These are phyloP conservation scores for Parazoanthus atlanticus DNA, from an alignment of 92 coral and sea anemone species.

Conservation along the genomic window DNA sequence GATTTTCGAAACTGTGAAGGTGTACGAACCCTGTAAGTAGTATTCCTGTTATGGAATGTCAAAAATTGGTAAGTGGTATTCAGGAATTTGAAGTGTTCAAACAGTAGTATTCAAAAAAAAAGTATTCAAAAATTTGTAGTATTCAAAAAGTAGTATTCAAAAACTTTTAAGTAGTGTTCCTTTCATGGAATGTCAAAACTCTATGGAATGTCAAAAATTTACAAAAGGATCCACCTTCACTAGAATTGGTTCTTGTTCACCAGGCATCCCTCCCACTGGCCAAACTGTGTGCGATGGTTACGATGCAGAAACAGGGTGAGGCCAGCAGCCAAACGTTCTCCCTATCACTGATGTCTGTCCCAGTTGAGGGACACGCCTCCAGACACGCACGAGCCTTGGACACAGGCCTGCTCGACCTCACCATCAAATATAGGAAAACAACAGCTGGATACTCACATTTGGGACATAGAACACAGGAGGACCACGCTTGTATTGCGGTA, in stretches of 20 bases:
- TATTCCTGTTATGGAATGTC: no score
- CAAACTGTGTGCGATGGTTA: slow-evolving; percentile 96
- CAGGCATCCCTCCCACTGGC: slow-evolving; percentile 93
- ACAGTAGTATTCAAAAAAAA: no score
- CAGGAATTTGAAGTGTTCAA: no score
- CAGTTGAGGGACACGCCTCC: slow-evolving; percentile 64
- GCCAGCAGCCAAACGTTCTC: slow-evolving; percentile 88
- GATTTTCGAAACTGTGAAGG: no score
- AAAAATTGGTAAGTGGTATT: no score
- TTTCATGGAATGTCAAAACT: no score
- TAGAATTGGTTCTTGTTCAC: background rate
- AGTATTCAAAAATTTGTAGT: no score
- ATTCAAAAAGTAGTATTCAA: no score
- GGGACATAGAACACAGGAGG: slow-evolving; percentile 41
- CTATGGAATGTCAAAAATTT: background rate
- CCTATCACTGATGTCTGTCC: slow-evolving; percentile 78
- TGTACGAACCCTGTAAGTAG: no score
- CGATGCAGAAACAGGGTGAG: slow-evolving; percentile 93
- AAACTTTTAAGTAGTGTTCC: no score
- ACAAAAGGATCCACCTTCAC: background rate
- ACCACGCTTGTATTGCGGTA: slow-evolving; percentile 80
- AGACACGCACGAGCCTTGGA: slow-evolving; percentile 57
- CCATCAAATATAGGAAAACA: slow-evolving; percentile 78
- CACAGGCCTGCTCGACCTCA: slow-evolving; percentile 83
- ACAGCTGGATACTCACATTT: background rate